Percentiles rank a stretch among this genome's conserved stretches.
These are phyloP conservation scores for Mormyrops attenuatus DNA, from an alignment of 2,797 vertebrate genomes.

Conservation along the genomic window DNA sequence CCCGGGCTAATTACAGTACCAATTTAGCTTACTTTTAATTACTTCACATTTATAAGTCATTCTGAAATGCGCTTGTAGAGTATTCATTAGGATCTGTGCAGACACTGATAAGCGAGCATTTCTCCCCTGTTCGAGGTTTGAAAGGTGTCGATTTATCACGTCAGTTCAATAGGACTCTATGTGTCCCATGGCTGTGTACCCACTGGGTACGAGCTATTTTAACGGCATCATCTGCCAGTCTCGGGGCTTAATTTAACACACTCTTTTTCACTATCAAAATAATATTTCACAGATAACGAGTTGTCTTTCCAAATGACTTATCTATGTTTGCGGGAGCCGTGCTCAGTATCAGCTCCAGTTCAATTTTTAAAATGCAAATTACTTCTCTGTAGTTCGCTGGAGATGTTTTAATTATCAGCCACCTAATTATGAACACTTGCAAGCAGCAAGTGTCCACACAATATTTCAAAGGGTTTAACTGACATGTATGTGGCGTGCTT, in stretches of 20 bases:
- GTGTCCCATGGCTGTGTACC: conserved; percentile 1
- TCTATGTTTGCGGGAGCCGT: conserved; percentile 9
- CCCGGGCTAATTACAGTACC: not conserved
- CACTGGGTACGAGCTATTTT: conserved; percentile 11
- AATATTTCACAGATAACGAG: conserved; percentile 22
- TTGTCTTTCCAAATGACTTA: conserved; percentile 19
- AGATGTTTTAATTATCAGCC: conserved; percentile 20
- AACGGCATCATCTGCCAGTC: conserved; percentile 4
- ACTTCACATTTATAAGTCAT: not conserved
- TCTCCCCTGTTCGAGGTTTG: not conserved
- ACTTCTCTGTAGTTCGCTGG: conserved; percentile 17
- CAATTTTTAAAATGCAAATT: conserved; percentile 26
- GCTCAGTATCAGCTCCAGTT: conserved; percentile 5
- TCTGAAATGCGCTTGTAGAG: not conserved
- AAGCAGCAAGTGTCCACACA: conserved; percentile 7
- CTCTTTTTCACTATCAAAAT: conserved; percentile 11
- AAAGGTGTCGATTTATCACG: conserved; percentile 8
- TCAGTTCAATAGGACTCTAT: not conserved
- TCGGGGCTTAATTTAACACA: conserved; percentile 16
- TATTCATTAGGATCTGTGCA: conserved; percentile 2
- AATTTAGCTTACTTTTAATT: conserved; percentile 11
- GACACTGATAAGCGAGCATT: conserved; percentile 6
- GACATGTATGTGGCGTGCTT: not conserved
- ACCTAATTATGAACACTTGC: conserved; percentile 16
- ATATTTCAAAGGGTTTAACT: conserved; percentile 1